Evolutionary conservation across 2,888 invertebrate genomes (phyloP).

Genomic region (Mesorhabditis spiculigera): DNA sequence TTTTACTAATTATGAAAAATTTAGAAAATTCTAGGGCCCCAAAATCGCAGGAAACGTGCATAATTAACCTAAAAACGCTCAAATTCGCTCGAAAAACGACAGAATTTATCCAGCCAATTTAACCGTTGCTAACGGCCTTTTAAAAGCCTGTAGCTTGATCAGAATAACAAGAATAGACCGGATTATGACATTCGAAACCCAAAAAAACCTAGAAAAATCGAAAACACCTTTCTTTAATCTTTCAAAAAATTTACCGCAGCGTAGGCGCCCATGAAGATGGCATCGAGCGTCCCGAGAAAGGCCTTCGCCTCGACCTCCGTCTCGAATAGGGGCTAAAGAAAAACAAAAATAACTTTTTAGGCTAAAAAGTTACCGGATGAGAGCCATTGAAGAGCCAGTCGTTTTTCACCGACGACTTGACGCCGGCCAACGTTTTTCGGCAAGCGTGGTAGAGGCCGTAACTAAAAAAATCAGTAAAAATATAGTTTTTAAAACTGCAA

Average conservation of each 20-base stretch:
- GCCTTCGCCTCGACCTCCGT: conserved; percentile 45
- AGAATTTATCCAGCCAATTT: no score
- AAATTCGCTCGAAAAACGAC: no score
- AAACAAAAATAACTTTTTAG: not conserved
- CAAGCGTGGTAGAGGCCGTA: conserved; percentile 56
- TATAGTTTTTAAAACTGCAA: not conserved
- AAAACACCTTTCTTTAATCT: not conserved
- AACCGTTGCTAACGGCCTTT: no score
- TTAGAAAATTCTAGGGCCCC: no score
- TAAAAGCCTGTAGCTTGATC: no score
- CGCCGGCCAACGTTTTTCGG: conserved; percentile 52
- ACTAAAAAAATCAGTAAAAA: conserved; percentile 20
- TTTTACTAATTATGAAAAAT: no score
- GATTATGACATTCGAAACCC: no score
- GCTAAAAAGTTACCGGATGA: conserved; percentile 24
- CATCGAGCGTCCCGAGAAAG: conserved; percentile 55
- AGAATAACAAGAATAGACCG: no score
- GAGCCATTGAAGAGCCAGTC: conserved; percentile 51
- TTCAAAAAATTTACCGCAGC: conserved; percentile 33
- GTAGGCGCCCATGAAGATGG: conserved; percentile 56
- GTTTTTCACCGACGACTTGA: conserved; percentile 49
- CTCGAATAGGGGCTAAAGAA: conserved; percentile 40
- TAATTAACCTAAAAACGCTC: no score
- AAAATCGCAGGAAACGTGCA: no score
- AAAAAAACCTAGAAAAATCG: no score